Evolutionary conservation across 2,888 invertebrate genomes (phyloP), one percentile per base, ranked within the genome.

Genomic region (Dasypogon diadema): DNA sequence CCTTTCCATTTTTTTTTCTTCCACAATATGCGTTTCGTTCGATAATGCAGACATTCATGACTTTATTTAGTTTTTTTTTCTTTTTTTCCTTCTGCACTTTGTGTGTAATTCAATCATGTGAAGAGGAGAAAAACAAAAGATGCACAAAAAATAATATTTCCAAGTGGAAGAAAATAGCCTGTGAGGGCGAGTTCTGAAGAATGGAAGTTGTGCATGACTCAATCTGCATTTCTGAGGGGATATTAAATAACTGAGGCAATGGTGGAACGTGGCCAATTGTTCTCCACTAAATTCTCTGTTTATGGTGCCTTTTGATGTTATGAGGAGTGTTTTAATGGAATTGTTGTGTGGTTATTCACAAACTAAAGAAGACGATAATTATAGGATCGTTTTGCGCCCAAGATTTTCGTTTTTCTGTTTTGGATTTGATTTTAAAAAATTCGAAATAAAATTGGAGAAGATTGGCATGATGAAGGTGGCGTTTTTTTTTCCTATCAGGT

Each of bases 211-310:
- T 51, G 51, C 51, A 51, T 51, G 51, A 51, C 51, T 51, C 51
- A 51, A 51, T 51, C 18, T 51, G 51, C 51, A 51, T 51, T 51
- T 16, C 21, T 42, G 42, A 51, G 12, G 51, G 16, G 51, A n/a
- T 51, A 51, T 51, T 51, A 51, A 51, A 51, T 51, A 51, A 51
- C 51, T 18, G 51, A 51, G 51, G 21, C 51, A 16, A 18, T 51
- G n/a, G 51, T 51, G 51, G 51, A 51, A 51, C 51, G 51, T 51
- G 51, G 51, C 51, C 51, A 51, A 51, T 51, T 51, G 51, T 51
- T 51, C 51, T 12, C 6, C 51, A 18, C n/a, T 12, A 42, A 42
- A 42, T 42, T 42, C n/a, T 42, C n/a, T n/a, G n/a, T n/a, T n/a
- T n/a, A n/a, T n/a, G n/a, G n/a, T n/a, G n/a, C n/a, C n/a, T n/a